Evolutionary conservation across 2,113 vertebrate genomes (phyloP).

Genomic region (Crotalus viridis): DNA sequence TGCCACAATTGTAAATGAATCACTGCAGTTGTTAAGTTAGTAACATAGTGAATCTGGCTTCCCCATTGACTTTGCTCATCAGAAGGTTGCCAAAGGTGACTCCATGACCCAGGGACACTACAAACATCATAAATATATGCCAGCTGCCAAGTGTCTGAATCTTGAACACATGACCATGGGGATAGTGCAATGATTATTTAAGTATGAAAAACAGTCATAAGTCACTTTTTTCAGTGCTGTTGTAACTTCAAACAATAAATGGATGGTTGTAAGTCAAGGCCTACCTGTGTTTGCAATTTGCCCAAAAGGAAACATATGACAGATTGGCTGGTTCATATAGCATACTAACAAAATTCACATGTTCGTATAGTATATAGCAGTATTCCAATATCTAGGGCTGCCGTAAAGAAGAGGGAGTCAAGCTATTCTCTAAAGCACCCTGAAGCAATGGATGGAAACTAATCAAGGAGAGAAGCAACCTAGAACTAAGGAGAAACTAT

Average conservation of each 20-base stretch:
- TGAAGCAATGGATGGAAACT: too few relatives aligned
- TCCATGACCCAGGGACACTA: neutral
- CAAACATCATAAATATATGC: neutral
- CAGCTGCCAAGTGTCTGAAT: neutral
- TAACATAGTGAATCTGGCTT: neutral
- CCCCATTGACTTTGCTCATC: neutral
- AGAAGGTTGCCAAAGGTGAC: neutral
- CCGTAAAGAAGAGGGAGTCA: too few relatives aligned
- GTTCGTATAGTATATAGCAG: neutral
- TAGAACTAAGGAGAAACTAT: too few relatives aligned
- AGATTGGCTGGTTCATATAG: neutral
- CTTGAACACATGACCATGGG: neutral
- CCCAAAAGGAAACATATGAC: neutral
- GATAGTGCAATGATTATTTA: neutral
- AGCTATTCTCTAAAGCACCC: too few relatives aligned
- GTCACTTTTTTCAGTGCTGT: neutral
- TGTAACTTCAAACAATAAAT: neutral
- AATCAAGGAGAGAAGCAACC: too few relatives aligned
- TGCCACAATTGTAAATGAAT: neutral
- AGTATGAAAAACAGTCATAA: neutral
- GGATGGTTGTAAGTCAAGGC: neutral
- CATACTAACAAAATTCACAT: neutral
- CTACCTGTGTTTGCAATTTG: neutral
- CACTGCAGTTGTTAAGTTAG: neutral
- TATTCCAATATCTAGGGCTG: too few relatives aligned